These are phyloP conservation scores for Parus major DNA, from an alignment of 2,113 vertebrate genomes.

Conservation along the genomic window DNA sequence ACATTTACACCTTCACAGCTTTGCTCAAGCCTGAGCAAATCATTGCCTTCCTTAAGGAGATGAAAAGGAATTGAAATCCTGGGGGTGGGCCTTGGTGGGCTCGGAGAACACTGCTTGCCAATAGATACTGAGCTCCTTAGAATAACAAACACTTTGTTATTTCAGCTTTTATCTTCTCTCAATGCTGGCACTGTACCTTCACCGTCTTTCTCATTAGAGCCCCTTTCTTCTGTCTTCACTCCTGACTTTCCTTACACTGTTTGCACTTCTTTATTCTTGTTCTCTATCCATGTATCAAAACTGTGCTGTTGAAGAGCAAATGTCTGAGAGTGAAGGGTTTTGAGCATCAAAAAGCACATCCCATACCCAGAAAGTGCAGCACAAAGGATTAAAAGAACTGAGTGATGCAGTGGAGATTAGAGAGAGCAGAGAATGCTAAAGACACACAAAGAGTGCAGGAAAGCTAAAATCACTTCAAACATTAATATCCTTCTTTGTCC, in stretches of 20 bases:
- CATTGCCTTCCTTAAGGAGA: background rate
- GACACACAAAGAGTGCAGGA: constrained; percentile 31
- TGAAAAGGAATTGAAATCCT: background rate
- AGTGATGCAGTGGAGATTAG: constrained; percentile 65
- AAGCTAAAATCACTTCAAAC: constrained; percentile 57
- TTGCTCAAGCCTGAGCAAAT: background rate
- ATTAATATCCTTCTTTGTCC: constrained; percentile 29
- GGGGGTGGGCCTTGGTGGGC: background rate
- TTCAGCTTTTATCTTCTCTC: background rate
- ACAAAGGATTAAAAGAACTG: constrained; percentile 66
- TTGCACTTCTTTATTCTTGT: constrained; percentile 60
- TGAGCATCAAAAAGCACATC: constrained; percentile 4
- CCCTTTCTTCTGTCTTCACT: constrained; percentile 28
- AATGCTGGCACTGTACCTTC: background rate
- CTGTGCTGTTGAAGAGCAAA: constrained; percentile 50
- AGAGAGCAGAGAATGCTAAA: constrained; percentile 33
- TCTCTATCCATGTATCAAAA: constrained; percentile 27
- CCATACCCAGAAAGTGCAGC: constrained; percentile 19
- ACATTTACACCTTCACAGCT: accelerated
- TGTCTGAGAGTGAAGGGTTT: background rate
- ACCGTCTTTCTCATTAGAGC: constrained; percentile 28
- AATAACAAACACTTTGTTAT: background rate
- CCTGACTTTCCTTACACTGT: constrained; percentile 14
- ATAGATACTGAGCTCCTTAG: background rate
- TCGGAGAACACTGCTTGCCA: background rate